Evolutionary conservation across 1,140 invertebrate genomes (phyloP), one percentile per base, ranked within the genome.

Genomic region (Calephelis virginiensis): DNA sequence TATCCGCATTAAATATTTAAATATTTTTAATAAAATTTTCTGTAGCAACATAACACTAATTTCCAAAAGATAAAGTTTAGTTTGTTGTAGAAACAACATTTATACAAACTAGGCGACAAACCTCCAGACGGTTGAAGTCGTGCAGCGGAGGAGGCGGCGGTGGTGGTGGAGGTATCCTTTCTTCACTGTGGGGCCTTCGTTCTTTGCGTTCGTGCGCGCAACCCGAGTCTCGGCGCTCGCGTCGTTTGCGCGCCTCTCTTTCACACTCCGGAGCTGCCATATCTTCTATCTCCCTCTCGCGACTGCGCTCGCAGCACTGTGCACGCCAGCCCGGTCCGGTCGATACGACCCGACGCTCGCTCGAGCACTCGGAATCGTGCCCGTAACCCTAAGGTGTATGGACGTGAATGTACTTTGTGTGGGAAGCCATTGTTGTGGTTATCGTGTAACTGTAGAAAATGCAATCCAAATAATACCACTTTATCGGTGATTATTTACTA

Each of bases 151-250:
- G 83, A 50, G 87, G 83, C 13, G 89, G 80, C 9, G 85, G 81
- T 50, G 83, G 83, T 61, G 89, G 81, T 13, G 86, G 81, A 8
- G 80, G 81, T 48, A 78, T 69, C 11, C 87, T 80, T 70, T 90
- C 95, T 80, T 96, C 95, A 71, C 95, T 96, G 85, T 94, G 95
- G 63, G 93, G 96, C 89, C 95, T 94, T 75, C 96, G 94, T 56
- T 96, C 92, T 83, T 96, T 97, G 64, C 95, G 92, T 80, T 97
- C 95, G 93, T 90, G 86, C 38, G 86, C 76, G 76, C 86, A 85
- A n/a, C 88, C 94, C 40, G 93, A 94, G 83, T 96, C 95, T 63
- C 95, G 93, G 49, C 95, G 93, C 88, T 97, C 96, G 83, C 96
- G 96, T 50, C 95, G 93, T 83, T 96, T 97, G 67, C 95, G 92